Conservation (phyloP, 2,797 vertebrate genomes). For the Nyctalus aviator region DNA sequence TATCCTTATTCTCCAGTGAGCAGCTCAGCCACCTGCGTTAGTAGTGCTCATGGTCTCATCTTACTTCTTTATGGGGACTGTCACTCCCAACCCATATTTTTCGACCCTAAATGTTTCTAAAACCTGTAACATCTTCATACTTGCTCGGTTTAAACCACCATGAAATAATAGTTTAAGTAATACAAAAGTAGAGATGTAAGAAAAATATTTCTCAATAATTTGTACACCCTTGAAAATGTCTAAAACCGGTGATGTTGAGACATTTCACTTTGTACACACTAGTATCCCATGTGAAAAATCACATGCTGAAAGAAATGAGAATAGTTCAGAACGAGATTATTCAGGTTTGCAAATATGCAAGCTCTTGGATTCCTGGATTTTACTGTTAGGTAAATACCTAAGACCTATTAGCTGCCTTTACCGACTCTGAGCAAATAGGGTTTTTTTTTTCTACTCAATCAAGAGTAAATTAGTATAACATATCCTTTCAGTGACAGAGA, state of each 20-base stretch:
- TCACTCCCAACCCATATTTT: not conserved
- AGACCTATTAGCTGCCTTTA: constrained; percentile 52
- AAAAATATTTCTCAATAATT: not conserved
- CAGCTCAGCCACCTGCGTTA: accelerated
- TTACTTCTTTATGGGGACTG: not conserved
- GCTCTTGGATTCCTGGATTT: constrained; percentile 53
- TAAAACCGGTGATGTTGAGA: not conserved
- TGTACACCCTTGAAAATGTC: not conserved
- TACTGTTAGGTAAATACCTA: constrained; percentile 52
- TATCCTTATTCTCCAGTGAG: not conserved
- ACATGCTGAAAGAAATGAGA: constrained; percentile 7
- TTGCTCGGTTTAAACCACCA: not conserved
- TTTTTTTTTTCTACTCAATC: constrained; percentile 55
- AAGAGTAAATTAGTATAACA: constrained; percentile 64
- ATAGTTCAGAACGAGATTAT: not conserved
- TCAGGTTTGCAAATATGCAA: constrained; percentile 48
- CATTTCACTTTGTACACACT: not conserved
- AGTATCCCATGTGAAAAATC: not conserved
- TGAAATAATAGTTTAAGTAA: constrained; percentile 47
- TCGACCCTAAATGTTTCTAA: not conserved
- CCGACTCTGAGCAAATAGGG: constrained; percentile 31
- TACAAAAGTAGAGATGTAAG: not conserved
- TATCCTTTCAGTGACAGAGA: constrained; percentile 36
- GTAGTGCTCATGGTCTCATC: not conserved
- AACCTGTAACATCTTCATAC: not conserved